Base-by-base conservation (phyloP, 2,888 invertebrate species). In the Charanyca ferruginea region DNA sequence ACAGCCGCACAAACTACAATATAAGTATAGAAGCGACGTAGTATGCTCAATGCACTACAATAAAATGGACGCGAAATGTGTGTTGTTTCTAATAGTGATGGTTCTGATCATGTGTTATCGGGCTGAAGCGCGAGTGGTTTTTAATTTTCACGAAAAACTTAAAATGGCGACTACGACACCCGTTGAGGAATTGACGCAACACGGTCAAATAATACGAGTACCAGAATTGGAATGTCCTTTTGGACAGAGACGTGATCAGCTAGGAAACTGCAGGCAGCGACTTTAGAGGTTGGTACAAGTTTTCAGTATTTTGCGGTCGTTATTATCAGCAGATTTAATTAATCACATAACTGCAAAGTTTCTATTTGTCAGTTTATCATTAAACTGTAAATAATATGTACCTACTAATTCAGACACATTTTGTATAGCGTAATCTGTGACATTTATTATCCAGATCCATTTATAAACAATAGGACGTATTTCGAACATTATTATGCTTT, bases 201-300 rank as follows among this genome's bases (percentile, higher is more conserved):
- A 84, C 44, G 72, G 90, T 61, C 92, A 93, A 87, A 87, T 94
- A 59, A 93, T 94, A 73, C 84, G 90, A 81, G 86, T 94, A 22
- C 94, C 92, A 9, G 87, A 88, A 38, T 72, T 93, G 32, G 79
- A 81, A 60, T 94, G 94, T 59, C 86, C 84, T 5, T 68, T 78
- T 4, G 90, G 90, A 7, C 83, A 87, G 57, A 86, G 87, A 63
- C 86, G 89, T n/a, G 94, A 94, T 71, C 18, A 57, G 41, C 64
- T 85, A 47, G 89, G 89, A 35, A 83, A 82, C 47, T 94, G 94
- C 79, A 87, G 93, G 60, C 75, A 81, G 70, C 80, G 83, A 82
- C 85, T 93, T 77, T 86, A 80, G 69, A 84, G 83, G 84, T 84
- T n/a, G n/a, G n/a, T n/a, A 83, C n/a, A n/a, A 18, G 3, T 53